These are phyloP conservation scores for Bedellia somnulentella DNA, from an alignment of 2,888 invertebrate genomes.

Conservation along the genomic window DNA sequence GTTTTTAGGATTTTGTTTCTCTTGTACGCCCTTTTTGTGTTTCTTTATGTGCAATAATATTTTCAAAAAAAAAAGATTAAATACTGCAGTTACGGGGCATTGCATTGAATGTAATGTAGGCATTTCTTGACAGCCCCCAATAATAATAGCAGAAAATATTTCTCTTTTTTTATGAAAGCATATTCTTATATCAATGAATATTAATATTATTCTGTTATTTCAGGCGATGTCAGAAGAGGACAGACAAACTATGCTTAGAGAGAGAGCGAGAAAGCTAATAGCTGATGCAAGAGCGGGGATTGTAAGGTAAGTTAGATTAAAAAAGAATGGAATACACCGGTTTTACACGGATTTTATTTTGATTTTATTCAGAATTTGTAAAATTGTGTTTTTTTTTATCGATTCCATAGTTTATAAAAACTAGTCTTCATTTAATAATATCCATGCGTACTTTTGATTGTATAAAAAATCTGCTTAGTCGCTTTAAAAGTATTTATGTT, in stretches of 20 bases:
- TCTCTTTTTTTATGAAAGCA: not conserved
- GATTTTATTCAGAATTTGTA: no score
- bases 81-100: no score
- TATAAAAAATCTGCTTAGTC: no score
- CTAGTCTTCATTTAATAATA: no score
- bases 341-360: no score
- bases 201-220: slow-evolving; percentile 7
- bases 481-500: no score
- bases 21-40: not conserved
- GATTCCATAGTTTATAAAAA: no score
- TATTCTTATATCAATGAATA: slow-evolving; percentile 4
- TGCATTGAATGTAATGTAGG: no score
- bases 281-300: slow-evolving; percentile 75
- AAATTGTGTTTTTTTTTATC: not conserved
- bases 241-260: slow-evolving; percentile 81
- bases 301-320: slow-evolving; percentile 27
- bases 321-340: no score
- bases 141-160: not conserved
- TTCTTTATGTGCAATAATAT: not conserved
- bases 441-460: no score
- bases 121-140: no score
- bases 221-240: slow-evolving; percentile 75
- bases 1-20: not conserved
- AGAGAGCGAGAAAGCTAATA: slow-evolving; percentile 86
- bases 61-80: not conserved